A percentile compares a stretch with the other conserved stretches of the same genome.
These are phyloP conservation scores for Cettia cetti DNA, from an alignment of 2,113 vertebrate species.

Conservation along the genomic window DNA sequence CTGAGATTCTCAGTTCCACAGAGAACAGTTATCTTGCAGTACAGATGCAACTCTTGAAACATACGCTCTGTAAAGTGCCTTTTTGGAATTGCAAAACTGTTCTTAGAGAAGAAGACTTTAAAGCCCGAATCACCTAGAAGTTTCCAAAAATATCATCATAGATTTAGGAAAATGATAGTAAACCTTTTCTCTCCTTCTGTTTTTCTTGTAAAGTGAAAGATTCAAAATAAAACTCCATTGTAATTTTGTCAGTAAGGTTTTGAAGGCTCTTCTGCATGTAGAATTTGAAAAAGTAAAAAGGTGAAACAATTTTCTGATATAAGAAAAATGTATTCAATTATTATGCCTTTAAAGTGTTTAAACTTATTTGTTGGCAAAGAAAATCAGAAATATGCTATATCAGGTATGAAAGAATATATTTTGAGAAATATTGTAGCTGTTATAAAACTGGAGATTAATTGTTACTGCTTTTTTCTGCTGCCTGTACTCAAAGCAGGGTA, in stretches of 20 bases:
- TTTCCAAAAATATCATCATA: not conserved
- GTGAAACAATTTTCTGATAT: not conserved
- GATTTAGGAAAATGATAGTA: not conserved
- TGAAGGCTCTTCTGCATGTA: not conserved
- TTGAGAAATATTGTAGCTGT: not conserved
- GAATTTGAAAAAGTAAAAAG: not conserved
- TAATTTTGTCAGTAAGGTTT: not conserved
- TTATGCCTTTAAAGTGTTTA: not conserved
- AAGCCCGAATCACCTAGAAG: not conserved
- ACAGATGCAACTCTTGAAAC: not conserved
- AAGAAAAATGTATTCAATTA: not conserved
- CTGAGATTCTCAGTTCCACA: not conserved
- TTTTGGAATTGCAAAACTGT: not conserved
- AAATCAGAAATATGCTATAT: not conserved
- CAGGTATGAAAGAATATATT: not conserved
- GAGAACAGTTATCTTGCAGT: not conserved
- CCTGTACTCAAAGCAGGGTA: not conserved
- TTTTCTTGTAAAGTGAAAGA: not conserved
- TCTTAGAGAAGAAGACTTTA: not conserved
- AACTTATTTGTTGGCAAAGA: not conserved
- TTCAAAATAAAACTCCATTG: not conserved
- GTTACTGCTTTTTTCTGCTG: not conserved
- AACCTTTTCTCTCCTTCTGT: not conserved
- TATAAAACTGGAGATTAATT: not conserved
- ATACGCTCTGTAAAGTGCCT: not conserved